A percentile compares a stretch with the other conserved stretches of the same genome.
These are phyloP conservation scores for Nephotettix cincticeps DNA, from an alignment of 1,140 invertebrate genomes.

Conservation along the genomic window DNA sequence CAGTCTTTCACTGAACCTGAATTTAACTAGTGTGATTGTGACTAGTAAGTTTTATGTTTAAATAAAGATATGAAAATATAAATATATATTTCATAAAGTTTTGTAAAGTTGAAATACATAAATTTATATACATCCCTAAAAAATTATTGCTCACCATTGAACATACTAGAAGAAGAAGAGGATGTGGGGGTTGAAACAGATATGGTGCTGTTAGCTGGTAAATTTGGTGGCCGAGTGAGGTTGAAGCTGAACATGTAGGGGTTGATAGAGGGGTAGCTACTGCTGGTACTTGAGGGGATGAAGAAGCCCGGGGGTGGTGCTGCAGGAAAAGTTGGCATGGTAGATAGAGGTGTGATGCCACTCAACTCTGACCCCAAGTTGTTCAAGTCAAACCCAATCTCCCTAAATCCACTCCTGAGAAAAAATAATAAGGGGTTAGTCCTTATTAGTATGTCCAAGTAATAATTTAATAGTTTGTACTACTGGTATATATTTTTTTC, in stretches of 20 bases:
- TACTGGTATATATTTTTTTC: too few species aligned
- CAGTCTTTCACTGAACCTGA: too few species aligned
- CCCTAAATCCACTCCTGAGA: conserved; percentile 18
- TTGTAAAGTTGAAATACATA: too few species aligned
- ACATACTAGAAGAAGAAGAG: neutral
- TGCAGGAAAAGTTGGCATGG: conserved; percentile 24
- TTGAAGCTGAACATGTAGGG: neutral
- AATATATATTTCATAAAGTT: too few species aligned
- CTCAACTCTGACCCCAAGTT: conserved; percentile 1
- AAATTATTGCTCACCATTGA: too few species aligned
- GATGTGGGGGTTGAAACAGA: neutral
- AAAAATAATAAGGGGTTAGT: too few species aligned
- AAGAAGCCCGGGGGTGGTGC: conserved; percentile 14
- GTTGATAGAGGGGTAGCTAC: neutral
- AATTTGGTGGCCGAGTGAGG: neutral
- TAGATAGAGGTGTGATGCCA: conserved; percentile 22
- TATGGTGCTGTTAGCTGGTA: neutral
- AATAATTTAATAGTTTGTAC: too few species aligned
- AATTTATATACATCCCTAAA: too few species aligned
- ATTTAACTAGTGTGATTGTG: too few species aligned
- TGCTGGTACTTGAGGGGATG: neutral
- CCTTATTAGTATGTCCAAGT: too few species aligned
- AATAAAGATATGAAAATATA: too few species aligned
- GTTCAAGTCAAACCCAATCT: conserved; percentile 24
- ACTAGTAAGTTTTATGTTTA: too few species aligned